A percentile compares a stretch with the other conserved stretches of the same genome.
Evolutionary conservation across 2,113 vertebrate species (phyloP).

Genomic region (Boleophthalmus pectinirostris): DNA sequence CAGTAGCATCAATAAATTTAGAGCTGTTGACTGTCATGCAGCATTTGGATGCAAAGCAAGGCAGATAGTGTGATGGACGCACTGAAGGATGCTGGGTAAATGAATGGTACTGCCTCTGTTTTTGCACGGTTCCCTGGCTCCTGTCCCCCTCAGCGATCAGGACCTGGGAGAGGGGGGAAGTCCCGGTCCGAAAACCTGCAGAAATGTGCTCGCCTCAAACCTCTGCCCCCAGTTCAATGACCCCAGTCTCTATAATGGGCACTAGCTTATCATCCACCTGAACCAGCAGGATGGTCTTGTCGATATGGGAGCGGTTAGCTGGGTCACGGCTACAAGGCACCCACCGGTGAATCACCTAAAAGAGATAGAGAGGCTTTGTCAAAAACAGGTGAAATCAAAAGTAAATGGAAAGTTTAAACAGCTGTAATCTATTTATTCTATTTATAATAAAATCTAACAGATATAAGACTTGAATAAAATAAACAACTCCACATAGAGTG

Average conservation of each 20-base stretch:
- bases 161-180: constrained; percentile 54
- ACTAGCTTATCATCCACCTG: constrained; percentile 99
- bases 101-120: constrained; percentile 51
- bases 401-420: not conserved
- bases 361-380: constrained; percentile 12
- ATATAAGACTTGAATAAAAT: not conserved
- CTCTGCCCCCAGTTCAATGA: constrained; percentile 97
- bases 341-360: constrained; percentile 99
- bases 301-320: constrained; percentile 93
- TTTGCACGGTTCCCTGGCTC: constrained; percentile 73
- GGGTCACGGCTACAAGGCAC: constrained; percentile 99
- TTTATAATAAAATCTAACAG: not conserved
- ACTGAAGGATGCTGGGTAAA: constrained; percentile 39
- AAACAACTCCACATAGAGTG: not conserved
- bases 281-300: constrained; percentile 98
- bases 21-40: constrained; percentile 85
- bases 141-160: constrained; percentile 61
- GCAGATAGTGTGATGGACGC: constrained; percentile 59
- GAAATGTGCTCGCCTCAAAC: constrained; percentile 80
- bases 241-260: constrained; percentile 94
- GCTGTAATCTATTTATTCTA: not conserved
- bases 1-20: constrained; percentile 73
- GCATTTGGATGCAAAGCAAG: constrained; percentile 78
- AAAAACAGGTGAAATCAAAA: not conserved
- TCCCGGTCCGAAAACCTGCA: constrained; percentile 66